phyloP scores from a whole-genome alignment of 2,888 invertebrate genomes.

The Gonocerus acuteangulatus region DNA sequence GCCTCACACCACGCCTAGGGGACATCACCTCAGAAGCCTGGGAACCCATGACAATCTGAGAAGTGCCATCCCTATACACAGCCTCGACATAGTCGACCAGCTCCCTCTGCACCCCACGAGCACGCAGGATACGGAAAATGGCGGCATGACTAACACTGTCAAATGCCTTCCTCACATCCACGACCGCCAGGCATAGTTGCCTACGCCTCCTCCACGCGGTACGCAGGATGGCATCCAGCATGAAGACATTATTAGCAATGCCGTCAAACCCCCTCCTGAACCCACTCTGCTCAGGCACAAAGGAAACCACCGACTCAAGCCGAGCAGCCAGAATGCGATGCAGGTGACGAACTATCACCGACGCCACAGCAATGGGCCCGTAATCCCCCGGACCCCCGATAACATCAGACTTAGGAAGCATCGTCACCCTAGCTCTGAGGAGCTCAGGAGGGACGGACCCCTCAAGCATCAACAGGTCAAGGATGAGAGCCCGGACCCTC shows the following conservation, averaged over 20 bases:
- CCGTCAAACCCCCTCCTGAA: conserved; percentile 1
- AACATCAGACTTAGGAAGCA: background rate
- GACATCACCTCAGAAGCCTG: background rate
- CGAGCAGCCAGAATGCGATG: conserved; percentile 31
- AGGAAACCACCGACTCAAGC: conserved; percentile 17
- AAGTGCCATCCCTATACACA: conserved; percentile 41
- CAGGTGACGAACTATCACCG: conserved; percentile 27
- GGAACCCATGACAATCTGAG: conserved; percentile 28
- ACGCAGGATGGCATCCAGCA: background rate
- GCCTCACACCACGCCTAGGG: conserved; percentile 42
- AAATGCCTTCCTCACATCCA: conserved; percentile 42
- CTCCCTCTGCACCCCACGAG: conserved; percentile 40
- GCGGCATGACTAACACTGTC: conserved; percentile 42
- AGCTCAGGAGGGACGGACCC: background rate
- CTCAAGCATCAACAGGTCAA: conserved; percentile 13
- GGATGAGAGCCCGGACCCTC: conserved; percentile 31
- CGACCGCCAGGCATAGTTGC: background rate
- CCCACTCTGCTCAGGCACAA: background rate
- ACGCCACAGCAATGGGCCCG: conserved; percentile 23
- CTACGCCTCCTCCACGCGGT: background rate
- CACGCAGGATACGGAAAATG: conserved; percentile 39
- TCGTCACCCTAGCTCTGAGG: background rate
- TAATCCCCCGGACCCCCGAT: background rate
- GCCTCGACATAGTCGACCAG: conserved; percentile 41
- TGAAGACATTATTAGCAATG: conserved; percentile 27